Conservation (phyloP, 2,888 invertebrate species). For the Phasia obesa region DNA sequence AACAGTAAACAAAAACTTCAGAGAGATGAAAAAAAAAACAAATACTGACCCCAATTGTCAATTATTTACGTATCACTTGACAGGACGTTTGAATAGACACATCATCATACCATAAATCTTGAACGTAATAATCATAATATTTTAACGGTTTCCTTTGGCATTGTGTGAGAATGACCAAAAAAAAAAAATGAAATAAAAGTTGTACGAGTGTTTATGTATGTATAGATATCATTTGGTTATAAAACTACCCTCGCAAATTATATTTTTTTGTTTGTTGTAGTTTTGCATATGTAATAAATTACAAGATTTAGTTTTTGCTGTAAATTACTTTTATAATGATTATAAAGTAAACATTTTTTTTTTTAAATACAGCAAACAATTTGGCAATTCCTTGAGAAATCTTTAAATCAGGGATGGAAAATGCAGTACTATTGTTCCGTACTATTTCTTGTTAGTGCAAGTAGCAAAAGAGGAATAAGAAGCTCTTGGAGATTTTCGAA, state of each 20-base stretch:
- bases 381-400: conserved; percentile 21
- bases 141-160: conserved; percentile 55
- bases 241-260: conserved; percentile 44
- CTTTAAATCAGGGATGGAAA: neutral
- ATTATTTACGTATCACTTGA: conserved; percentile 82
- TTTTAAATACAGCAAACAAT: neutral
- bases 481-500: too few species aligned
- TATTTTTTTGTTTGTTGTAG: too few species aligned
- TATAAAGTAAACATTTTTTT: conserved; percentile 1
- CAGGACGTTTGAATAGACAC: conserved; percentile 70
- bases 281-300: conserved; percentile 62
- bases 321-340: conserved; percentile 9
- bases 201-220: too few species aligned
- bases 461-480: too few species aligned
- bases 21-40: conserved; percentile 51
- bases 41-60: conserved; percentile 79
- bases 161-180: conserved; percentile 33
- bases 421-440: too few species aligned
- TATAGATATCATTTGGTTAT: conserved; percentile 25
- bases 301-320: conserved; percentile 7
- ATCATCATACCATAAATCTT: conserved; percentile 59
- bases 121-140: conserved; percentile 46
- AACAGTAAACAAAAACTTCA: conserved; percentile 39
- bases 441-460: too few species aligned
- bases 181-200: neutral